Base-by-base conservation (phyloP, 2,113 vertebrate genomes). In the Vulpes vulpes region DNA sequence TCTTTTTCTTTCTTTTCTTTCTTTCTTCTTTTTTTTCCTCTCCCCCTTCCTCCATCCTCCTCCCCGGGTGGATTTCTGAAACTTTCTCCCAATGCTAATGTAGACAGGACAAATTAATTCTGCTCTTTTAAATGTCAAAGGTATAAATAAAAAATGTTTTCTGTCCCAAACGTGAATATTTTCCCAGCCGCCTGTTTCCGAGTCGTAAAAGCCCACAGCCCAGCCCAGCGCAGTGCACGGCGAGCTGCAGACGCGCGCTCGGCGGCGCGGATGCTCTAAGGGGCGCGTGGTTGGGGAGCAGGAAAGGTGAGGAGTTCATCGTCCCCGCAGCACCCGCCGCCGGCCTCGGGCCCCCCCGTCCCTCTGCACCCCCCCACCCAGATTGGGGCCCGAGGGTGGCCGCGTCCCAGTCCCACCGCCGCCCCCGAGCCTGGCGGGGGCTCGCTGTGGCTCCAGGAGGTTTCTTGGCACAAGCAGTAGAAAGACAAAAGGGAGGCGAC, bases 101-200 rank as follows among this genome's bases (percentile, higher is more conserved):
- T 98, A 98, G 98, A 97, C 98, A 98, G 98, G 98, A 98, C 97
- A 99, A 98, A 99, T 99, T 99, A 98, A 99, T 99, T 98, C 98
- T 98, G 98, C 98, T 98, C 97, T 98, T 99, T 99, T 98, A 99
- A 99, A 99, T 99, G 98, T 99, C 98, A 99, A 98, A 98, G 98
- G 98, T 98, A 99, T 98, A 99, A 99, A 99, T 98, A 98, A 98
- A 99, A 99, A 98, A 95, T 89, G 79, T 89, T 89, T 97, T 96
- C 95, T 95, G 95, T 97, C 98, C 98, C 97, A 98, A 98, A 98
- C 95, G 98, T 98, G 98, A 98, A 98, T 98, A 98, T 98, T 98
- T 98, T 98, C 97, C 98, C 98, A 97, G 98, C 93, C 86, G 96
- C 97, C 98, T 98, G 97, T 98, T 98, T 98, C 95, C 64, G 89